Evolutionary conservation across 2,888 invertebrate genomes (phyloP).

Genomic region (Drosophila demipolita): DNA sequence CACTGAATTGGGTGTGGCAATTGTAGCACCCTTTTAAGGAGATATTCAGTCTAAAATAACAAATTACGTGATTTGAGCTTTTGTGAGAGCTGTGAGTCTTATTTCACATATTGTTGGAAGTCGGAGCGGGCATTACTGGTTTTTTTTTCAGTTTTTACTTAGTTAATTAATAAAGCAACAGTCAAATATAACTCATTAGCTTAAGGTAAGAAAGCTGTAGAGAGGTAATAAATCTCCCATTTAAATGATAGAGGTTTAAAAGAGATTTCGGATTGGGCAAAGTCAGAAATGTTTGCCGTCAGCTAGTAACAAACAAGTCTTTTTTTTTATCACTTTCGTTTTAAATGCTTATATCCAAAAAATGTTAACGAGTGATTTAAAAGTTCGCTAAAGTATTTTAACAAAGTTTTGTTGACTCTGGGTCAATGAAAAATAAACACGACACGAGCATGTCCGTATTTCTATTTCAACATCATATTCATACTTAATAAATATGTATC

Average conservation of each 20-base stretch:
- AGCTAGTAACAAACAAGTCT: not conserved
- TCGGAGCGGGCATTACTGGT: not conserved
- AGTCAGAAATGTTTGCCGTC: not conserved
- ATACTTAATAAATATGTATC: not conserved
- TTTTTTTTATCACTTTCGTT: slow-evolving; percentile 1
- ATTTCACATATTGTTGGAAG: not conserved
- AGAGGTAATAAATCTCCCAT: not conserved
- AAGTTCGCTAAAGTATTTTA: not conserved
- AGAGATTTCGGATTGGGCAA: not conserved
- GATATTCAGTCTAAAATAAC: slow-evolving; percentile 3
- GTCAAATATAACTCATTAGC: not conserved
- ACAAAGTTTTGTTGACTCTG: not conserved
- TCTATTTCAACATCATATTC: not conserved
- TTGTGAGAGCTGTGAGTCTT: not conserved
- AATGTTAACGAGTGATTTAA: not conserved
- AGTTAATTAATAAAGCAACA: not conserved
- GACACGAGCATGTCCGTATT: not conserved
- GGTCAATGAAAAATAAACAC: not conserved
- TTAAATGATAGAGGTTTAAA: not conserved
- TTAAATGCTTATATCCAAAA: not conserved
- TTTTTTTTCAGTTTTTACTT: not conserved
- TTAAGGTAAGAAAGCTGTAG: not conserved
- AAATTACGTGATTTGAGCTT: slow-evolving; percentile 3
- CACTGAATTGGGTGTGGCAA: slow-evolving; percentile 9
- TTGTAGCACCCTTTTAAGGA: slow-evolving; percentile 14